phyloP scores from a whole-genome alignment of 2,797 vertebrate genomes.

The Sylvia borin region DNA sequence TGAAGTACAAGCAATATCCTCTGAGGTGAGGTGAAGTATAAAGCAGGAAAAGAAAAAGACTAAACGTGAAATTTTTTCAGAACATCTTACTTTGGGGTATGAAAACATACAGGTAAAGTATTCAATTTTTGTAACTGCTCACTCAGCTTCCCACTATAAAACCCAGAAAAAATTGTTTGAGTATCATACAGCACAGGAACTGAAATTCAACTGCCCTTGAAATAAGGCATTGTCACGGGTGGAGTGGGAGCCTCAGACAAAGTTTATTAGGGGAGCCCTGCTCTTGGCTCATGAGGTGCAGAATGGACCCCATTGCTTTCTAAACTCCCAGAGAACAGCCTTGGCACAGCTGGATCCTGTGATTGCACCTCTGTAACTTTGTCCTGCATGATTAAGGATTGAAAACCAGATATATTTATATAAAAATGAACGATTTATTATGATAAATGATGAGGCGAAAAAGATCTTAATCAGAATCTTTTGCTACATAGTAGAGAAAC shows the following conservation, averaged over 20 bases:
- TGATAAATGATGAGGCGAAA: neutral
- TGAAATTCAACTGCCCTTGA: neutral
- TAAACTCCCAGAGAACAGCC: neutral
- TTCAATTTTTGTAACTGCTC: neutral
- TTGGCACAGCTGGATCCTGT: no score
- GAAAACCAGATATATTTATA: neutral
- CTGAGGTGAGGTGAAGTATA: neutral
- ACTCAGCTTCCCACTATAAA: neutral
- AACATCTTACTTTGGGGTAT: neutral
- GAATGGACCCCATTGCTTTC: neutral
- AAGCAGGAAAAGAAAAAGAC: neutral
- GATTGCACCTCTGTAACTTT: neutral
- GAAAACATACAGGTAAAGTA: neutral
- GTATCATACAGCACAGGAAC: neutral
- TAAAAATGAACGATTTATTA: neutral
- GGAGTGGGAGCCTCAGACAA: neutral
- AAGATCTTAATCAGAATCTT: neutral
- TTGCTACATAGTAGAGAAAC: neutral
- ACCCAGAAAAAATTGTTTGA: neutral
- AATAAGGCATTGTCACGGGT: accelerated
- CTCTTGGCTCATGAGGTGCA: neutral
- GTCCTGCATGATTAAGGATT: neutral
- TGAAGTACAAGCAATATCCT: neutral
- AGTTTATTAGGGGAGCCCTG: neutral
- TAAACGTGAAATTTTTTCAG: neutral